Conservation (phyloP, 2,113 vertebrate genomes). For the Microcebus murinus region DNA sequence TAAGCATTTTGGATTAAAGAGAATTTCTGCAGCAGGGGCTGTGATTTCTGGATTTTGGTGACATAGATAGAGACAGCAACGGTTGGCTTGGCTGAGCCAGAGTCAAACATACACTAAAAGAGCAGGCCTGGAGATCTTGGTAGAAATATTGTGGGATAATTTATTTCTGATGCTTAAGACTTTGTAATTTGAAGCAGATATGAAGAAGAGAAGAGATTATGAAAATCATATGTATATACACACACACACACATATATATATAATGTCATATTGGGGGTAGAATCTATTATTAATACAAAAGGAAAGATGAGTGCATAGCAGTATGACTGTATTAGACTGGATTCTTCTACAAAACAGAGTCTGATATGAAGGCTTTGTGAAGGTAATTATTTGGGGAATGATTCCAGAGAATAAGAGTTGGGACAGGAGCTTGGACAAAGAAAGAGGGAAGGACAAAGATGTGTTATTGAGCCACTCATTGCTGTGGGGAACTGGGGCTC, state of each 20-base stretch:
- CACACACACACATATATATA: background rate
- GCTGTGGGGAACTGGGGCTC: background rate
- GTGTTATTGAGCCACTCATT: background rate
- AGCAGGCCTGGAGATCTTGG: background rate
- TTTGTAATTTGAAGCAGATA: constrained; percentile 2
- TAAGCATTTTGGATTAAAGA: background rate
- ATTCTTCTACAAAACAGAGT: background rate
- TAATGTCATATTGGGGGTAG: background rate
- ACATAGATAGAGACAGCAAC: background rate
- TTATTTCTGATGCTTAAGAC: background rate
- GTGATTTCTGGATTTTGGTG: background rate
- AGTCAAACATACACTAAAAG: background rate
- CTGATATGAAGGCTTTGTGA: background rate
- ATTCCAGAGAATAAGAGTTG: background rate
- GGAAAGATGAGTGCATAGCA: background rate
- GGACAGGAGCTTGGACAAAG: background rate
- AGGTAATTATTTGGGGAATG: background rate
- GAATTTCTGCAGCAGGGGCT: background rate
- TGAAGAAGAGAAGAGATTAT: background rate
- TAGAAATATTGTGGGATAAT: background rate
- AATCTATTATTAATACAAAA: background rate
- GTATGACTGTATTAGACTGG: background rate
- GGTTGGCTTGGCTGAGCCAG: background rate
- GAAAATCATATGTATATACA: background rate
- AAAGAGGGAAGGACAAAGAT: background rate